These are phyloP conservation scores for Siderastrea radians DNA, from an alignment of 92 coral and sea anemone genomes.

Conservation along the genomic window DNA sequence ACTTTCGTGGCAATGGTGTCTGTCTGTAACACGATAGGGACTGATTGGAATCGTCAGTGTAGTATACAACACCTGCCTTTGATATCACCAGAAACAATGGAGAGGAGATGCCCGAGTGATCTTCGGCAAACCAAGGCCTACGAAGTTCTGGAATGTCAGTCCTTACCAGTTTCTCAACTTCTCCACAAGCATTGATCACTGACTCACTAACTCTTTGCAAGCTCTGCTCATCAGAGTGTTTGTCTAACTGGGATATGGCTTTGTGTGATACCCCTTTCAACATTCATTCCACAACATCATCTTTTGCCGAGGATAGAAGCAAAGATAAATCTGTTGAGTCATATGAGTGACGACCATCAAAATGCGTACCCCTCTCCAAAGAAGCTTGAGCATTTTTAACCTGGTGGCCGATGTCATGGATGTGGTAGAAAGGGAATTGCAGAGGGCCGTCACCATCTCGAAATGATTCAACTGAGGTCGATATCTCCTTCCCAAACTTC, in stretches of 20 bases:
- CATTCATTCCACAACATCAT: constrained; percentile 41
- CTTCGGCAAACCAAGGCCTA: constrained; percentile 57
- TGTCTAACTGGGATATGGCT: constrained; percentile 39
- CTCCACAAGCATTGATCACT: constrained; percentile 31
- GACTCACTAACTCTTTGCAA: constrained; percentile 37
- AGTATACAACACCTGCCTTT: no score
- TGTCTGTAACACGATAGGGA: no score
- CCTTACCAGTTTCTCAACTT: constrained; percentile 45
- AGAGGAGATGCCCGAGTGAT: constrained; percentile 9
- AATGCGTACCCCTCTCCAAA: constrained; percentile 49
- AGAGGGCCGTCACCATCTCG: constrained; percentile 30
- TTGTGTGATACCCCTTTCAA: constrained; percentile 53
- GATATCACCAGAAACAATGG: no score
- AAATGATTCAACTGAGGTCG: constrained; percentile 42
- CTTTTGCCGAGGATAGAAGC: constrained; percentile 44
- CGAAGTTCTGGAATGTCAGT: constrained; percentile 49
- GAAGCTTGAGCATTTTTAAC: constrained; percentile 46
- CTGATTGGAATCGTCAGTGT: no score
- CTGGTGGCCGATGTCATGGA: constrained; percentile 52
- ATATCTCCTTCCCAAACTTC: background rate
- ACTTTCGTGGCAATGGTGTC: constrained; percentile 1
- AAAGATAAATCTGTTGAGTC: constrained; percentile 55
- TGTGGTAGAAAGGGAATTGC: constrained; percentile 38
- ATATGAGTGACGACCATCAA: constrained; percentile 37
- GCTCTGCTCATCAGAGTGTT: constrained; percentile 40